These are phyloP conservation scores for Pagrus major DNA, from an alignment of 2,113 vertebrate species.

Conservation along the genomic window DNA sequence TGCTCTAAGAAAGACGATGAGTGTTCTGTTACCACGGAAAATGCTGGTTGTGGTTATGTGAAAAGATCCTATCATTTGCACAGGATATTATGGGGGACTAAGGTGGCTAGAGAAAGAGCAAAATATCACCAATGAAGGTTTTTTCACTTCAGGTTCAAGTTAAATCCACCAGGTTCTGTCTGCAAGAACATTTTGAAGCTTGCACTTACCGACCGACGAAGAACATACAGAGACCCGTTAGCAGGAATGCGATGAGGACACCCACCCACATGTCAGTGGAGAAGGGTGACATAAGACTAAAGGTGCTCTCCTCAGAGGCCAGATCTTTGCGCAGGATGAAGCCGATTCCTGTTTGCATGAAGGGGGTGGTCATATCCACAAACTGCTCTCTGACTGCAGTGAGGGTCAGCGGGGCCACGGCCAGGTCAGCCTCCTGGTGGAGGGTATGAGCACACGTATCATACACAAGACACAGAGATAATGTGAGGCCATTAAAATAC, in stretches of 20 bases:
- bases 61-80: too few species aligned
- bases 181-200: not conserved
- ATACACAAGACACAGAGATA: not conserved
- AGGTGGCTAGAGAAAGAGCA: too few species aligned
- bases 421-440: constrained; percentile 89
- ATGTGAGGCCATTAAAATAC: too few species aligned
- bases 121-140: too few species aligned
- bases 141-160: too few species aligned
- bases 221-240: constrained; percentile 89
- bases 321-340: constrained; percentile 87
- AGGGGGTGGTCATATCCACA: constrained; percentile 89
- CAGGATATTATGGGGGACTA: too few species aligned
- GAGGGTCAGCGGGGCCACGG: constrained; percentile 88
- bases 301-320: constrained; percentile 71
- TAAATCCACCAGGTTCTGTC: too few species aligned
- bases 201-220: constrained; percentile 87
- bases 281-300: constrained; percentile 89
- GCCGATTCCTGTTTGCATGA: constrained; percentile 90
- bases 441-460: not conserved
- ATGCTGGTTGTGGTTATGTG: too few species aligned
- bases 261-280: constrained; percentile 90
- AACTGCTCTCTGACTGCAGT: constrained; percentile 83
- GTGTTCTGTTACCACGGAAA: too few species aligned
- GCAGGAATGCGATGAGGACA: constrained; percentile 86
- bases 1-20: too few species aligned